Percentiles rank a stretch among this genome's conserved stretches.
phyloP scores from a whole-genome alignment of 2,888 invertebrate species.

The Drosophila parthenogenetica region DNA sequence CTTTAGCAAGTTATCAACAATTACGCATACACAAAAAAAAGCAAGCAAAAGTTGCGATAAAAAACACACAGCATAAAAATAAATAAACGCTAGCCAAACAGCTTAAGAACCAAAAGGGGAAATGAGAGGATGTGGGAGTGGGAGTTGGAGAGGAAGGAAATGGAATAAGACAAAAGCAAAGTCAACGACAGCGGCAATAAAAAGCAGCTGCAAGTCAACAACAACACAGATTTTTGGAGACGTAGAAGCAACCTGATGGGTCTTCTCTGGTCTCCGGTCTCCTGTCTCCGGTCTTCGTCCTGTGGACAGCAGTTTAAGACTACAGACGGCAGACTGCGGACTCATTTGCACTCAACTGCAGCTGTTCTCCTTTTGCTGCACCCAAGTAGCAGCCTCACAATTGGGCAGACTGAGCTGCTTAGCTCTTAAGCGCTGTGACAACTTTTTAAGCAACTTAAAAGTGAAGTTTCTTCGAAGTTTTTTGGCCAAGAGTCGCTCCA shows the following conservation, averaged over 20 bases:
- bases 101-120: neutral
- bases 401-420: constrained; percentile 68
- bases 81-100: constrained; percentile 68
- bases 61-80: constrained; percentile 61
- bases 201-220: constrained; percentile 77
- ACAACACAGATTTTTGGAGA: constrained; percentile 47
- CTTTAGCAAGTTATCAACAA: constrained; percentile 75
- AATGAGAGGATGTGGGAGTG: neutral
- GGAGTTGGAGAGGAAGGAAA: constrained; percentile 9
- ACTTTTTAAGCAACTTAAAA: constrained; percentile 79
- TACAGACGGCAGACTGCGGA: constrained; percentile 25
- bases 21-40: constrained; percentile 76
- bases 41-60: constrained; percentile 51
- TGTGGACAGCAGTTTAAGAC: constrained; percentile 6
- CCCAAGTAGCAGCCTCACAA: constrained; percentile 42
- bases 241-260: constrained; percentile 40
- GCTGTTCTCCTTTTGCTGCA: constrained; percentile 35
- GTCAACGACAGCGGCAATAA: constrained; percentile 56
- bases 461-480: constrained; percentile 60
- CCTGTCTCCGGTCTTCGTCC: neutral
- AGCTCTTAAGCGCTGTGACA: constrained; percentile 78
- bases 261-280: constrained; percentile 4
- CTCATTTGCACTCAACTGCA: constrained; percentile 69
- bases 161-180: constrained; percentile 47
- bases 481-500: constrained; percentile 37